These are phyloP conservation scores for Papilio demoleus DNA, from an alignment of 2,888 invertebrate genomes.

Conservation along the genomic window DNA sequence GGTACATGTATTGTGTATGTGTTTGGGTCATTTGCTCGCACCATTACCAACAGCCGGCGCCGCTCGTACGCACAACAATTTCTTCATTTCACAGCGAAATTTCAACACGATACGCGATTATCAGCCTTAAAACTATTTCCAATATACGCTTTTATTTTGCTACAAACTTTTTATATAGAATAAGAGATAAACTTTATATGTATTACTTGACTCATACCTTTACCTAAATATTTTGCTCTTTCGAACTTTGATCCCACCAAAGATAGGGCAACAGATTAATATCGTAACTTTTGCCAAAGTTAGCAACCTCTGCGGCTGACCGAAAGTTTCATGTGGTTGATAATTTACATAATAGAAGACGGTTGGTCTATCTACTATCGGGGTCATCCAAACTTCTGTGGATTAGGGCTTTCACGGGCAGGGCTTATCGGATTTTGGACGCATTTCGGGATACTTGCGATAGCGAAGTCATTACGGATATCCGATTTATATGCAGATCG, in stretches of 20 bases:
- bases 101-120: constrained; percentile 44
- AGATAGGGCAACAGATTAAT: constrained; percentile 73
- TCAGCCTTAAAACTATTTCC: constrained; percentile 16
- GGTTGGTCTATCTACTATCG: constrained; percentile 79
- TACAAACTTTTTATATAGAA: background rate
- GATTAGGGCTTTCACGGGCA: constrained; percentile 79
- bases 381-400: constrained; percentile 80
- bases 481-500: constrained; percentile 84
- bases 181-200: constrained; percentile 9
- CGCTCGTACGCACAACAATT: constrained; percentile 61
- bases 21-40: constrained; percentile 65
- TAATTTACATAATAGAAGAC: constrained; percentile 83
- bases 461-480: constrained; percentile 81
- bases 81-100: constrained; percentile 67
- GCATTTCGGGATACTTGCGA: constrained; percentile 80
- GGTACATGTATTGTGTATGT: constrained; percentile 61
- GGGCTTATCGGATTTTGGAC: constrained; percentile 81
- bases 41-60: constrained; percentile 71
- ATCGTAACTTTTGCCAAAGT: constrained; percentile 76
- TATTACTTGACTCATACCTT: constrained; percentile 39
- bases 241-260: constrained; percentile 62
- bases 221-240: constrained; percentile 56
- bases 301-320: constrained; percentile 72
- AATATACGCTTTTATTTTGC: constrained; percentile 15
- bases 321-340: constrained; percentile 78